These are phyloP conservation scores for Augiades crinisus DNA, from an alignment of 2,888 invertebrate genomes.

Conservation along the genomic window DNA sequence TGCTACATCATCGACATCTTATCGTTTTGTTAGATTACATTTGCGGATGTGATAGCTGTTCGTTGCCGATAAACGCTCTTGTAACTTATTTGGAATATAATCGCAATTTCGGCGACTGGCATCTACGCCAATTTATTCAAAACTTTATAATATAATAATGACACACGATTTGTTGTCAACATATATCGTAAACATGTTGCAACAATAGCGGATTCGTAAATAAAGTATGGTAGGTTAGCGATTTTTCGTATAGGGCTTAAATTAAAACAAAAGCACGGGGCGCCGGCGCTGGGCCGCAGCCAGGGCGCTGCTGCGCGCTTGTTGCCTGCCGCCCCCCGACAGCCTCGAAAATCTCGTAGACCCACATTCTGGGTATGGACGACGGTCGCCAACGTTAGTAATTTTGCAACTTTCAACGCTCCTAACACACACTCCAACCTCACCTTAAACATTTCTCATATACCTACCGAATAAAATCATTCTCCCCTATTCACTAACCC, in stretches of 20 bases:
- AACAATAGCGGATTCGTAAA: background rate
- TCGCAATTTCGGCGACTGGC: no score
- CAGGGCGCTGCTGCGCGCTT: constrained; percentile 61
- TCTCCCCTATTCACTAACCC: constrained; percentile 68
- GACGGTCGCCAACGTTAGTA: constrained; percentile 70
- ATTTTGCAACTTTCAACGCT: constrained; percentile 36
- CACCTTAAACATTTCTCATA: constrained; percentile 51
- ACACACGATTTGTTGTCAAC: background rate
- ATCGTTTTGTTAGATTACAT: constrained; percentile 11
- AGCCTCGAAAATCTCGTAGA: constrained; percentile 59
- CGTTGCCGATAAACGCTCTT: background rate
- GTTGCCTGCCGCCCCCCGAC: constrained; percentile 67
- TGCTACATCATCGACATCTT: constrained; percentile 17
- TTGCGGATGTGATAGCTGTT: background rate
- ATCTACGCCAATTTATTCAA: background rate
- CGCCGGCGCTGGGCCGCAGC: constrained; percentile 56
- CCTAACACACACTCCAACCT: constrained; percentile 54
- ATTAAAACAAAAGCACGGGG: constrained; percentile 52
- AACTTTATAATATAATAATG: background rate
- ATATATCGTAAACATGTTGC: background rate
- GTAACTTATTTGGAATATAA: no score
- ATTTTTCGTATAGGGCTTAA: constrained; percentile 10
- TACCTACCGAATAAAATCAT: constrained; percentile 31
- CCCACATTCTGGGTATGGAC: constrained; percentile 53
- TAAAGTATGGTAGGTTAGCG: constrained; percentile 1